Conservation (phyloP, 2,797 vertebrate species). For the Eospalax fontanierii region DNA sequence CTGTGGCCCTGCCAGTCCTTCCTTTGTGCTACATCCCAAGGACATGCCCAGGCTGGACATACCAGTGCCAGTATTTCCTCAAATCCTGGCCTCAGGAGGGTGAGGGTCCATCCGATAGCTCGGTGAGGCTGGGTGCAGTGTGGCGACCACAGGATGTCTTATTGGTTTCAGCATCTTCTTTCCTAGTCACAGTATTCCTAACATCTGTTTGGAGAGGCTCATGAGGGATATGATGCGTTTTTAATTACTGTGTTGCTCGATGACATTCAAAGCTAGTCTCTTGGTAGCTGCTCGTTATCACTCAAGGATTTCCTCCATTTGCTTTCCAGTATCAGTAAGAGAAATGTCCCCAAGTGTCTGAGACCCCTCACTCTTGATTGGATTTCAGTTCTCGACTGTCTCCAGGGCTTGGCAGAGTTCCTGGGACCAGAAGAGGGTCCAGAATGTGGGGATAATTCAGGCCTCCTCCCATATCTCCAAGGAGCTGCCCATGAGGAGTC, state of each 20-base stretch:
- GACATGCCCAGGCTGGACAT: neutral
- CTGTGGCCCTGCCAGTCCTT: neutral
- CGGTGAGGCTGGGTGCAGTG: too few species aligned
- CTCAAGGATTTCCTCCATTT: neutral
- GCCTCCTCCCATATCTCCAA: neutral
- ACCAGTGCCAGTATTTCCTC: neutral
- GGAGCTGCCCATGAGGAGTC: neutral
- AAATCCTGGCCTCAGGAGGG: neutral
- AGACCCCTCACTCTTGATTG: accelerated
- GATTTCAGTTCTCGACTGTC: neutral
- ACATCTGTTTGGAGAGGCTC: slow-evolving; percentile 85
- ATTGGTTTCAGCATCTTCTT: slow-evolving; percentile 76
- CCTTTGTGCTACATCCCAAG: neutral
- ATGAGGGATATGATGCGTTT: slow-evolving; percentile 83
- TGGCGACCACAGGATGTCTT: neutral
- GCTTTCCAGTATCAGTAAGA: neutral
- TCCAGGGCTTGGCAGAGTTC: neutral
- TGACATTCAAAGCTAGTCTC: slow-evolving; percentile 69
- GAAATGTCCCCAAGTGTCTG: neutral
- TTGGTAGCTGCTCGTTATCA: slow-evolving; percentile 31
- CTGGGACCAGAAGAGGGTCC: neutral
- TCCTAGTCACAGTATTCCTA: slow-evolving; percentile 71
- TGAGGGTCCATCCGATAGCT: slow-evolving; percentile 49
- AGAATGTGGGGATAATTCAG: neutral
- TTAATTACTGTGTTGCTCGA: slow-evolving; percentile 81